Evolutionary conservation across 2,113 vertebrate genomes (phyloP).

Genomic region (Colistium nudipinnis): DNA sequence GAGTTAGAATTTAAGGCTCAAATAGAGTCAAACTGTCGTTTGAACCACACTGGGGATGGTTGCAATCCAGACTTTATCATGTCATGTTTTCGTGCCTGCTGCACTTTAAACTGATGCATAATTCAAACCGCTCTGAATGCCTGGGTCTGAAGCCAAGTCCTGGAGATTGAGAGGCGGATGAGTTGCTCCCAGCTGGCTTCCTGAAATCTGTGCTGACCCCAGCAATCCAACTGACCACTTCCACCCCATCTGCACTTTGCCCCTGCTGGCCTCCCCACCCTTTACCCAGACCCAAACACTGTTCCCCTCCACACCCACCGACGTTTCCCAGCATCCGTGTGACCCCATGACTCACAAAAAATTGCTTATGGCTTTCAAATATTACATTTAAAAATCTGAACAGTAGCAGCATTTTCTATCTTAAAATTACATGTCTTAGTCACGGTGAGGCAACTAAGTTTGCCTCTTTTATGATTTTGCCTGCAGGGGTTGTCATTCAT

Average conservation of each 20-base stretch:
- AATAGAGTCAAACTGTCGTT: constrained; percentile 13
- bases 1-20: constrained; percentile 32
- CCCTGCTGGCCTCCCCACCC: constrained; percentile 53
- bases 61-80: constrained; percentile 16
- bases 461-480: constrained; percentile 15
- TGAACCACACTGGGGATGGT: constrained; percentile 2
- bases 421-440: no score
- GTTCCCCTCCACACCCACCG: constrained; percentile 59
- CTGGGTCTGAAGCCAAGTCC: constrained; percentile 50
- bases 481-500: constrained; percentile 64
- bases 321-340: constrained; percentile 39
- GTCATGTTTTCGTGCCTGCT: constrained; percentile 9
- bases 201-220: constrained; percentile 72
- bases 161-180: constrained; percentile 64
- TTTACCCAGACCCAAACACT: constrained; percentile 56
- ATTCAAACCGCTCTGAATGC: constrained; percentile 46
- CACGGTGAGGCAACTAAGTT: not conserved
- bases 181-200: constrained; percentile 73
- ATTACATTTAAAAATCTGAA: no score
- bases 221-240: constrained; percentile 63
- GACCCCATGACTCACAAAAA: not conserved
- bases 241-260: constrained; percentile 62
- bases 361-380: no score
- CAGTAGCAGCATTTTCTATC: no score
- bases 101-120: constrained; percentile 21